Evolutionary conservation across 2,888 invertebrate species (phyloP).

Genomic region (Lampropteryx suffumata): DNA sequence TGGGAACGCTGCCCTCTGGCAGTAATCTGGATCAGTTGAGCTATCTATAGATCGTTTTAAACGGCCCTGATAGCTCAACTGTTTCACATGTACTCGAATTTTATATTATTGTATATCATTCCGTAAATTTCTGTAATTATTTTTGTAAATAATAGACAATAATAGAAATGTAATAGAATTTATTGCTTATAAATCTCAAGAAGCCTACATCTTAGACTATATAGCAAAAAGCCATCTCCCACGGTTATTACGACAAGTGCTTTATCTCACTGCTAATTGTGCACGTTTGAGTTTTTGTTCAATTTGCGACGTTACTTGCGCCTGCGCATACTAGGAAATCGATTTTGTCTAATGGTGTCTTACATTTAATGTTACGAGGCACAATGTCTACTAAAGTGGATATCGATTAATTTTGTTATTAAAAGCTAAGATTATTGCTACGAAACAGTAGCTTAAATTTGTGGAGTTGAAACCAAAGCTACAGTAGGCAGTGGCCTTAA

Average conservation of each 20-base stretch:
- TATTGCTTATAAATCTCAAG: slow-evolving; percentile 24
- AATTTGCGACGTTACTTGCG: slow-evolving; percentile 49
- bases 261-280: slow-evolving; percentile 74
- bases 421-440: too few species aligned
- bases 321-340: slow-evolving; percentile 60
- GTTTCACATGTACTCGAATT: too few species aligned
- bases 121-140: too few species aligned
- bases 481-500: not conserved
- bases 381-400: not conserved
- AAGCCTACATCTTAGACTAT: slow-evolving; percentile 39
- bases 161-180: too few species aligned
- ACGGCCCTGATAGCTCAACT: too few species aligned
- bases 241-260: slow-evolving; percentile 72
- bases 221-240: slow-evolving; percentile 61
- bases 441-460: too few species aligned
- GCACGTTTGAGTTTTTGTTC: slow-evolving; percentile 65
- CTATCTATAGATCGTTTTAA: too few species aligned
- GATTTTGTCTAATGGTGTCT: slow-evolving; percentile 66
- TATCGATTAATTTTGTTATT: too few species aligned
- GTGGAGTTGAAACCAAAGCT: not conserved
- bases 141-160: too few species aligned
- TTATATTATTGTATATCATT: too few species aligned
- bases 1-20: too few species aligned
- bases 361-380: slow-evolving; percentile 36
- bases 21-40: too few species aligned